Percentiles rank a stretch among this genome's conserved stretches.
Evolutionary conservation across 2,888 invertebrate species (phyloP).

Genomic region (Hemistola chrysoprasaria): DNA sequence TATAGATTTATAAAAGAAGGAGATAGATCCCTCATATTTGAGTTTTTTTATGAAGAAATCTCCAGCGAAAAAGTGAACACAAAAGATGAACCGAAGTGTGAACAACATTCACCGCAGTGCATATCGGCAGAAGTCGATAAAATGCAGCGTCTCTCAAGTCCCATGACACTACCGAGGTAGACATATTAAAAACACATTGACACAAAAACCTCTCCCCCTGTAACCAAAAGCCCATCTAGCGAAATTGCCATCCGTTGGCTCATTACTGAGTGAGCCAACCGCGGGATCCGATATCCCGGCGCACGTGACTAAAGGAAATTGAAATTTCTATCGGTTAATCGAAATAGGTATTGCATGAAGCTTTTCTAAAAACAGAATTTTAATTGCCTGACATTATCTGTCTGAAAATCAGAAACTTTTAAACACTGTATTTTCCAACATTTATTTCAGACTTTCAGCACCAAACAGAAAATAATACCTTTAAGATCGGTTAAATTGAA

Average conservation of each 20-base stretch:
- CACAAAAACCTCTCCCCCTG: constrained; percentile 58
- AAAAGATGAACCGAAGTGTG: constrained; percentile 2
- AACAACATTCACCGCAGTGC: not conserved
- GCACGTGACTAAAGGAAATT: constrained; percentile 81
- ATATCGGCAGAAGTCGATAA: constrained; percentile 26
- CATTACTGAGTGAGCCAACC: constrained; percentile 77
- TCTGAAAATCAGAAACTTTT: not conserved
- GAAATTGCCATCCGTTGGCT: constrained; percentile 78
- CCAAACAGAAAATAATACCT: no score
- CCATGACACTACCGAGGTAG: constrained; percentile 43
- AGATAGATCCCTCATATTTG: no score
- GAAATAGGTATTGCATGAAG: constrained; percentile 72
- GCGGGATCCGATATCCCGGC: constrained; percentile 74
- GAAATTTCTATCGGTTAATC: constrained; percentile 80
- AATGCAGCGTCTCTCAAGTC: constrained; percentile 36
- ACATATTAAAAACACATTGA: constrained; percentile 69
- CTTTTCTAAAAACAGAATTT: constrained; percentile 55
- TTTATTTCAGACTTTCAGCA: no score
- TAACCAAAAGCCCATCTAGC: constrained; percentile 78
- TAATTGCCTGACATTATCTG: constrained; percentile 40
- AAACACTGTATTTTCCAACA: no score
- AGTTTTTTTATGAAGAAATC: no score
- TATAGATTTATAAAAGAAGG: no score
- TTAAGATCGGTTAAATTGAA: no score
- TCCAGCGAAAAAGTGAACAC: not conserved